phyloP scores from a whole-genome alignment of 2,888 invertebrate genomes.

The Cantharis rustica region DNA sequence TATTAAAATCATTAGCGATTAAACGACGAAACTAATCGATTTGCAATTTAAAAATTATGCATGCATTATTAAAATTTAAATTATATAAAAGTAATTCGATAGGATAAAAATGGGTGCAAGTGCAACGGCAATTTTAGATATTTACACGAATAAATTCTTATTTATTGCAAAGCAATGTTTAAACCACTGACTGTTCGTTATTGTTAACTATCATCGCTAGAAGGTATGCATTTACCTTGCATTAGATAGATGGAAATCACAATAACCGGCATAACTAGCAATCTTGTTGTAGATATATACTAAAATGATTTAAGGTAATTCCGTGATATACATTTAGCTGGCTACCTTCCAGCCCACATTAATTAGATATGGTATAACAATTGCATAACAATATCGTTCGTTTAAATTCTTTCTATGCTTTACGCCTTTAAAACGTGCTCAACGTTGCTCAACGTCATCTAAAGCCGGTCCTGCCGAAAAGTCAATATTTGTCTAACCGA shows the following conservation, averaged over 20 bases:
- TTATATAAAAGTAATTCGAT: neutral
- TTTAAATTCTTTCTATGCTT: neutral
- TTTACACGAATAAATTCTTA: neutral
- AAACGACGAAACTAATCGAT: slow-evolving; percentile 18
- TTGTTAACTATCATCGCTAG: slow-evolving; percentile 4
- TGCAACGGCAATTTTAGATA: neutral
- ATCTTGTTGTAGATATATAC: slow-evolving; percentile 8
- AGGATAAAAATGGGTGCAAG: neutral
- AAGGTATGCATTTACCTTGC: slow-evolving; percentile 6
- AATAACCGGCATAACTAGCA: slow-evolving; percentile 16
- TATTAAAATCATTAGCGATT: slow-evolving; percentile 15
- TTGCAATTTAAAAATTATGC: slow-evolving; percentile 17
- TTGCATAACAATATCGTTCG: neutral
- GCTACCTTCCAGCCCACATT: slow-evolving; percentile 7
- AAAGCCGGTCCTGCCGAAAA: too few species aligned
- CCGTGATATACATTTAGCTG: slow-evolving; percentile 25
- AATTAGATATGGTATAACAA: slow-evolving; percentile 6
- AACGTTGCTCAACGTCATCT: too few species aligned
- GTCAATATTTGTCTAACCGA: too few species aligned
- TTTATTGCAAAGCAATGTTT: slow-evolving; percentile 5
- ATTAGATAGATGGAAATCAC: slow-evolving; percentile 5
- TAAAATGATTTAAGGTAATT: slow-evolving; percentile 24
- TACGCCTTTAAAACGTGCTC: too few species aligned
- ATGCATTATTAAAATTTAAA: neutral
- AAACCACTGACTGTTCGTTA: slow-evolving; percentile 6